Conservation (phyloP, 1,140 invertebrate genomes). For the Drosophila novamexicana region DNA sequence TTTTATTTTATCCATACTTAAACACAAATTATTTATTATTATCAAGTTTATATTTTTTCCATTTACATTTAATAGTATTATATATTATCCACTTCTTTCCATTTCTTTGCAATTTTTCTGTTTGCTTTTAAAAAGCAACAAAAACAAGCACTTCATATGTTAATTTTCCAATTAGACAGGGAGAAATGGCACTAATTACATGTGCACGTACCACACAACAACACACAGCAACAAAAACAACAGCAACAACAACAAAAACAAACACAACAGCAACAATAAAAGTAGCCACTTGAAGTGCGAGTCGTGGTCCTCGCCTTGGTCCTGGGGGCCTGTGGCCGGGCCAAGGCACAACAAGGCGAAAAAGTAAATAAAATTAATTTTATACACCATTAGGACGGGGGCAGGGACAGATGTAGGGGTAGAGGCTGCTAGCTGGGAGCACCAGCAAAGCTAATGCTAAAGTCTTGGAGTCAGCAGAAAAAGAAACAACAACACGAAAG, state of each 20-base stretch:
- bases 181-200: constrained; percentile 81
- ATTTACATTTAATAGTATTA: constrained; percentile 21
- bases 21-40: background rate
- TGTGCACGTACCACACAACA: constrained; percentile 58
- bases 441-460: constrained; percentile 26
- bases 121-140: constrained; percentile 31
- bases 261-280: constrained; percentile 46
- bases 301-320: constrained; percentile 21
- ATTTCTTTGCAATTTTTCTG: constrained; percentile 9
- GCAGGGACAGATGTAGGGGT: background rate
- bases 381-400: constrained; percentile 50
- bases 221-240: constrained; percentile 27
- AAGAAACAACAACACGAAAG: constrained; percentile 15
- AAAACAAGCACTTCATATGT: constrained; percentile 80
- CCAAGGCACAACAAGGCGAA: constrained; percentile 31
- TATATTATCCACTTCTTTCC: constrained; percentile 36
- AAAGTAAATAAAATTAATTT: constrained; percentile 79
- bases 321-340: constrained; percentile 14
- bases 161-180: constrained; percentile 80
- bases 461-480: constrained; percentile 46
- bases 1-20: no score
- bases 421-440: constrained; percentile 44
- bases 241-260: constrained; percentile 21
- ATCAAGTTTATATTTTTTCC: constrained; percentile 56
- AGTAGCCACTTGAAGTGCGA: constrained; percentile 75